A percentile compares a stretch with the other conserved stretches of the same genome.
These are phyloP conservation scores for Abrostola tripartita DNA, from an alignment of 2,888 invertebrate species.

Conservation along the genomic window DNA sequence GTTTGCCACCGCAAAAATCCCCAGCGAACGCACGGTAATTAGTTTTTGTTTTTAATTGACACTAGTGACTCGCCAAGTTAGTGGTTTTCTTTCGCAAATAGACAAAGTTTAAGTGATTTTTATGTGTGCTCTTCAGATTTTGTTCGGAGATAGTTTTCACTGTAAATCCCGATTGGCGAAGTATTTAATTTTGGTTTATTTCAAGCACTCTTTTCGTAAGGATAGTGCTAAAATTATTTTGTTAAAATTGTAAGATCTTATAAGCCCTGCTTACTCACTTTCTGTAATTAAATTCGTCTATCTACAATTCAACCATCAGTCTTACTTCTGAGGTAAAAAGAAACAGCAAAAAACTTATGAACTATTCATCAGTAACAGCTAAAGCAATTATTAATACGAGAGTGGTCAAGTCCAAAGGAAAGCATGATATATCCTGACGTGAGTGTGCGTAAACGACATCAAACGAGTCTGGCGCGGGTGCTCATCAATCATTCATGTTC, in stretches of 20 bases:
- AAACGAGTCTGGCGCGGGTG: neutral
- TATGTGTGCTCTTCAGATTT: constrained; percentile 9
- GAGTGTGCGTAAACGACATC: constrained; percentile 4
- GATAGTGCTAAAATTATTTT: too few species aligned
- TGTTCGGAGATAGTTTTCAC: neutral
- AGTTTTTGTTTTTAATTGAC: constrained; percentile 43
- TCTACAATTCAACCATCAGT: too few species aligned
- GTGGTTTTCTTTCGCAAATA: constrained; percentile 15
- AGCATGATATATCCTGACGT: constrained; percentile 14
- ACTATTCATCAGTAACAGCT: neutral
- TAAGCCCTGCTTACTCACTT: too few species aligned
- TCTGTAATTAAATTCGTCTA: too few species aligned
- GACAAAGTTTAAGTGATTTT: constrained; percentile 25
- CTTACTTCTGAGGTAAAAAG: too few species aligned
- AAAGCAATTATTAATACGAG: neutral
- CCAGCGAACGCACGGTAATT: constrained; percentile 38
- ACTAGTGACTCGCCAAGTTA: constrained; percentile 24
- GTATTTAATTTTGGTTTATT: constrained; percentile 3
- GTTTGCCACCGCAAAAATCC: constrained; percentile 28
- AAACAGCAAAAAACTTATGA: neutral
- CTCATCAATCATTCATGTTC: constrained; percentile 48
- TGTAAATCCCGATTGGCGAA: neutral
- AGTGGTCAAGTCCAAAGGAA: neutral
- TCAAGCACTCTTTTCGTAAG: too few species aligned
- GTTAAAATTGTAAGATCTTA: too few species aligned